Evolutionary conservation across 2,113 vertebrate species (phyloP).

Genomic region (Apistogramma diplotaenia): DNA sequence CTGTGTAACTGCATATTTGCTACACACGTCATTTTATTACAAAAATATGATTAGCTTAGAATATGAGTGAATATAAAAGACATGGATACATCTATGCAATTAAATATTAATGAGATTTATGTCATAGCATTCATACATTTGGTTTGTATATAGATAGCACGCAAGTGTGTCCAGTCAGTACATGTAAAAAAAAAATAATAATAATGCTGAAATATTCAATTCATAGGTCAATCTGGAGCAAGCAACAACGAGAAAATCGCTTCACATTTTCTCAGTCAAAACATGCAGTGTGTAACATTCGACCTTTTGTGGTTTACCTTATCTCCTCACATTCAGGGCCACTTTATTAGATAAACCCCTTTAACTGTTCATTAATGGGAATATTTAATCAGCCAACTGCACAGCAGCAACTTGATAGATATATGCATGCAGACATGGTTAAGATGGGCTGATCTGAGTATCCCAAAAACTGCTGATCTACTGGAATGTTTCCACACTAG

Average conservation of each 20-base stretch:
- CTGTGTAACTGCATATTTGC: neutral
- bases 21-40: neutral
- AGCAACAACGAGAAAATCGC: neutral
- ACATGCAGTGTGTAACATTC: neutral
- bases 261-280: neutral
- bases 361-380: neutral
- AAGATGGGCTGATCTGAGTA: neutral
- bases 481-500: no score
- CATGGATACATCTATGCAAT: neutral
- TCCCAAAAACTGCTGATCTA: no score
- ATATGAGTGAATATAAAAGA: neutral
- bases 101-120: neutral
- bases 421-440: neutral
- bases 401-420: neutral
- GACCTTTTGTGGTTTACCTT: neutral
- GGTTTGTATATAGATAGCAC: neutral
- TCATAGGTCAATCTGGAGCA: neutral
- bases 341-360: neutral
- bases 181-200: neutral
- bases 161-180: neutral
- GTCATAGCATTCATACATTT: neutral
- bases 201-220: neutral
- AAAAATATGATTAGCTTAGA: neutral
- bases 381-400: neutral
- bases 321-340: no score